phyloP scores from a whole-genome alignment of 2,113 vertebrate genomes.

The Rhinolophus ferrumequinum region DNA sequence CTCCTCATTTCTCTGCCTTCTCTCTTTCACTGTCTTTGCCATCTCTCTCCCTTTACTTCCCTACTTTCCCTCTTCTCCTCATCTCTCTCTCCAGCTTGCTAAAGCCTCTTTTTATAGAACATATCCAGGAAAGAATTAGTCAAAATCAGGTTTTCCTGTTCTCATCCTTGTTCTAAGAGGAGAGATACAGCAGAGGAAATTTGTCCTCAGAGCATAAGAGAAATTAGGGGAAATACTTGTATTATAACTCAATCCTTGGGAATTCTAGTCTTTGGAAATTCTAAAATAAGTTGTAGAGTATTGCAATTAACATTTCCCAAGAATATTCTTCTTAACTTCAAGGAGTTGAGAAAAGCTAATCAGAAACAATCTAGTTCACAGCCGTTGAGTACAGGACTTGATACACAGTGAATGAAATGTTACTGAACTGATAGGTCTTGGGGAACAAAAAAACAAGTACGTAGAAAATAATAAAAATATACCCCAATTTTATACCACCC shows the following conservation, averaged over 20 bases:
- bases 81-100: neutral
- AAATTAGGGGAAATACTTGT: neutral
- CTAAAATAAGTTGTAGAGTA: conserved; percentile 1
- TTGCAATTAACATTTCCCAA: neutral
- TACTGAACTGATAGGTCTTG: neutral
- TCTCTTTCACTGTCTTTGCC: neutral
- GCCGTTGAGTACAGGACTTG: neutral
- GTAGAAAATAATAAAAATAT: neutral
- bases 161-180: neutral
- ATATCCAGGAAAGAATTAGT: neutral
- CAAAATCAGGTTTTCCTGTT: neutral
- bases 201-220: neutral
- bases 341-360: neutral
- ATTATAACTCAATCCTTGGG: neutral
- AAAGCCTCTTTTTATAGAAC: neutral
- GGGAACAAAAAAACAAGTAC: neutral
- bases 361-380: neutral
- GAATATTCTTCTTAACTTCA: neutral
- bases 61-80: neutral
- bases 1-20: neutral
- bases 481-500: neutral
- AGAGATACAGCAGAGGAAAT: neutral
- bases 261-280: neutral
- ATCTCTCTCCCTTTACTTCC: neutral
- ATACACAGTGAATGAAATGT: neutral